phyloP scores from a whole-genome alignment of 2,797 vertebrate species.

The Odontamblyopus rebecca region DNA sequence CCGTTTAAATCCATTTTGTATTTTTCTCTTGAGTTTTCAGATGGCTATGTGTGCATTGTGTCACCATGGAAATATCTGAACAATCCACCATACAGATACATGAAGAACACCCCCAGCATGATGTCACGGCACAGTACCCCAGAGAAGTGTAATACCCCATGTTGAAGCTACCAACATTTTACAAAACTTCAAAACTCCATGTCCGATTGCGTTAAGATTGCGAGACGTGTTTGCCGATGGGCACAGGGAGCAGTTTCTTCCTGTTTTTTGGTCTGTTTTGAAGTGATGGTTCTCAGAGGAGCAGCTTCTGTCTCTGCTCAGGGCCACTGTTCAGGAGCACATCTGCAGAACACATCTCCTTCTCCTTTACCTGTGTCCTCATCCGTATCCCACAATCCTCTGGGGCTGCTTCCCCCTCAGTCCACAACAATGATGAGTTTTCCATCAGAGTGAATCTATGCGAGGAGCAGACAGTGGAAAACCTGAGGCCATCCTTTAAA shows the following conservation, averaged over 20 bases:
- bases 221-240: background rate
- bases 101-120: too few relatives aligned
- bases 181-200: background rate
- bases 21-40: too few relatives aligned
- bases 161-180: background rate
- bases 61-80: too few relatives aligned
- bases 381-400: background rate
- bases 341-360: conserved; percentile 7
- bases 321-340: background rate
- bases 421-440: conserved; percentile 1
- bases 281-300: background rate
- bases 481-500: background rate
- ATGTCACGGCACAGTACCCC: too few relatives aligned
- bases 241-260: background rate
- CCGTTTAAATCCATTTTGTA: too few relatives aligned
- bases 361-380: conserved; percentile 4
- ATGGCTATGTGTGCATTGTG: too few relatives aligned
- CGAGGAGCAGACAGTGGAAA: conserved; percentile 5
- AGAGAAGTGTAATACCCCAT: too few relatives aligned
- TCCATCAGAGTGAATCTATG: background rate
- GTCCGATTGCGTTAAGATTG: background rate
- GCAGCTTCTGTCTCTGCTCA: background rate
- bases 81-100: too few relatives aligned
- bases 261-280: background rate
- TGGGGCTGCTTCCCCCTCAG: background rate